Base-by-base conservation (phyloP, 2,888 invertebrate species). In the Metallyticus violacea region DNA sequence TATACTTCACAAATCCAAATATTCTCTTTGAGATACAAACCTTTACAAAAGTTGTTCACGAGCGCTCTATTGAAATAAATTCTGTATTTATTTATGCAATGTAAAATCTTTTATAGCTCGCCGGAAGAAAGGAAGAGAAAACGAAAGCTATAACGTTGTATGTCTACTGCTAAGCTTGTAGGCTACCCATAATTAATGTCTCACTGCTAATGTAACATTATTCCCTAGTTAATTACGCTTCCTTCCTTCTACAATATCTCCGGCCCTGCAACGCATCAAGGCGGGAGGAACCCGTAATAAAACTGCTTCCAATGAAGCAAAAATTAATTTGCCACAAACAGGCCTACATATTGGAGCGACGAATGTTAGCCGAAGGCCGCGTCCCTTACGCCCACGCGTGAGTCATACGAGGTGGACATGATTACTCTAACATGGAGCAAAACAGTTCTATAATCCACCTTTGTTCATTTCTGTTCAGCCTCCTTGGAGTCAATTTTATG, bases 301-400 rank as follows among this genome's bases (percentile, higher is more conserved):
- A 82, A 82, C 26, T 82, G 76, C 82, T 27, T 82, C 82, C 82
- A 82, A 82, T 82, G 76, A 76, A 82, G 76, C 62, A 82, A 82
- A 62, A 82, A 82, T 82, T 82, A 62, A 82, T 82, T 82, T 82
- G 26, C 82, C 82, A 62, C 82, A 82, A 82, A 82, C 27, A 82
- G 62, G 82, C 82, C 62, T 82, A 82, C 27, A 82, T 76, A 76
- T 76, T 77, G 40, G 40, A 62, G 22, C 15, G 15, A 62, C 3
- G 9, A 22, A 62, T 15, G 40, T 15, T 62, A 22, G 40, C 22
- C 40, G 40, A 15, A 22, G 40, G 40, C 22, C 40, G 40, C 22
- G 40, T 62, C 40, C 40, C 40, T 62, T 62, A 62, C 40, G 22
- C 15, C 40, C 40, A 6, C 9, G 15, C 40, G 22, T 62, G 40